phyloP scores from a whole-genome alignment of 1,140 invertebrate species.

The Theocolax elegans region DNA sequence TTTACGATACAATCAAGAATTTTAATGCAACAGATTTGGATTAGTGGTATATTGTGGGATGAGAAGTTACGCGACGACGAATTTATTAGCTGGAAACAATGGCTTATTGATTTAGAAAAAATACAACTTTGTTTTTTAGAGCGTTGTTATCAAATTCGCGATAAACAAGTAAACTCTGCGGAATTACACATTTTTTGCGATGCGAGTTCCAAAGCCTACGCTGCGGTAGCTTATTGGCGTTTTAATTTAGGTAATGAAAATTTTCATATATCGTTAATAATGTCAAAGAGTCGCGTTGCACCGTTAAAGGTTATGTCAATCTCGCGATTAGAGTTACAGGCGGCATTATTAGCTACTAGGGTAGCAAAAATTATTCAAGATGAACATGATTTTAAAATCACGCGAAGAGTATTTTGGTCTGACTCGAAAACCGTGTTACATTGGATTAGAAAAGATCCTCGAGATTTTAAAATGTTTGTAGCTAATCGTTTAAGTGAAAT shows the following conservation, averaged over 20 bases:
- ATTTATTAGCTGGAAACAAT: background rate
- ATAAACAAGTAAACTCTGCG: background rate
- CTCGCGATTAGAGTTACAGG: background rate
- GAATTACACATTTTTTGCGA: slow-evolving; percentile 14
- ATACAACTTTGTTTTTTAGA: background rate
- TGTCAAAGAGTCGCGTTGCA: slow-evolving; percentile 73
- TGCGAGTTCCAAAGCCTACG: background rate
- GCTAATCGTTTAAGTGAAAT: slow-evolving; percentile 5
- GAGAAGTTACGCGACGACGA: background rate
- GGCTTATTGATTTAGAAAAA: background rate
- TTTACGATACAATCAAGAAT: slow-evolving; percentile 56
- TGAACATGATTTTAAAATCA: background rate
- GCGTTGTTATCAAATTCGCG: background rate
- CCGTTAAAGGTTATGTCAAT: slow-evolving; percentile 74
- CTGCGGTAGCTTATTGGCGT: slow-evolving; percentile 9
- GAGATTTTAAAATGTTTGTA: background rate
- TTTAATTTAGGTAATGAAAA: background rate
- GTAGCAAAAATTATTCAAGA: background rate
- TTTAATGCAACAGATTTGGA: slow-evolving; percentile 57
- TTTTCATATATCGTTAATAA: slow-evolving; percentile 58
- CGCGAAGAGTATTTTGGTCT: background rate
- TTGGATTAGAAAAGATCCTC: slow-evolving; percentile 25
- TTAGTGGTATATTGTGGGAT: slow-evolving; percentile 31
- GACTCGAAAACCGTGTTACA: slow-evolving; percentile 1
- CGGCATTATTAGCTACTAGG: background rate